phyloP scores from a whole-genome alignment of 2,888 invertebrate species.

The Caprella mutica region DNA sequence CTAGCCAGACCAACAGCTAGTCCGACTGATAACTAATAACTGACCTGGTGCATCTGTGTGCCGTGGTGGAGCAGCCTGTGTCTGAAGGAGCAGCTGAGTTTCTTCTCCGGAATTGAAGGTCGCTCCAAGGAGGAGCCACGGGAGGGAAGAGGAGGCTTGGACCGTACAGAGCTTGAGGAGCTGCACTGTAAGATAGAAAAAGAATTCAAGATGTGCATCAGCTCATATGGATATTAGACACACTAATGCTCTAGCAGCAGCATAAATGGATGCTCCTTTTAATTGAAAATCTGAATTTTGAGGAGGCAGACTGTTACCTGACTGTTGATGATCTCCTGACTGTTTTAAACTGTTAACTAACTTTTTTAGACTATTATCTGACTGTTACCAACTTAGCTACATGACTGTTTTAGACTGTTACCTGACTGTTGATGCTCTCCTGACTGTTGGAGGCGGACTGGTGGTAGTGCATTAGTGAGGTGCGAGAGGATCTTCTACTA shows the following conservation, averaged over 20 bases:
- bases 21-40: background rate
- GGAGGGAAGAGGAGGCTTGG: constrained; percentile 61
- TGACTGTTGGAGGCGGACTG: constrained; percentile 33
- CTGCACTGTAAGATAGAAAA: constrained; percentile 8
- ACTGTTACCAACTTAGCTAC: background rate
- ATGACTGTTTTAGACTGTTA: too few species aligned
- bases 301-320: too few species aligned
- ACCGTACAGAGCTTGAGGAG: background rate
- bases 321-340: constrained; percentile 34
- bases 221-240: too few species aligned
- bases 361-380: background rate
- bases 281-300: too few species aligned
- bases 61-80: constrained; percentile 4
- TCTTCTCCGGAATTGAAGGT: constrained; percentile 43
- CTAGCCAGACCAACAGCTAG: too few species aligned
- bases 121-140: constrained; percentile 78
- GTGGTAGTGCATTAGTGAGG: constrained; percentile 24
- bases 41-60: constrained; percentile 7
- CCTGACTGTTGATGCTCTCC: constrained; percentile 32
- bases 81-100: constrained; percentile 8
- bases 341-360: too few species aligned
- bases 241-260: too few species aligned
- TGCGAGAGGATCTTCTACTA: constrained; percentile 29
- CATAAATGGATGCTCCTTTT: too few species aligned
- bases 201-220: too few species aligned